Conservation (phyloP, 2,797 vertebrate genomes). For the Apogon talboti region DNA sequence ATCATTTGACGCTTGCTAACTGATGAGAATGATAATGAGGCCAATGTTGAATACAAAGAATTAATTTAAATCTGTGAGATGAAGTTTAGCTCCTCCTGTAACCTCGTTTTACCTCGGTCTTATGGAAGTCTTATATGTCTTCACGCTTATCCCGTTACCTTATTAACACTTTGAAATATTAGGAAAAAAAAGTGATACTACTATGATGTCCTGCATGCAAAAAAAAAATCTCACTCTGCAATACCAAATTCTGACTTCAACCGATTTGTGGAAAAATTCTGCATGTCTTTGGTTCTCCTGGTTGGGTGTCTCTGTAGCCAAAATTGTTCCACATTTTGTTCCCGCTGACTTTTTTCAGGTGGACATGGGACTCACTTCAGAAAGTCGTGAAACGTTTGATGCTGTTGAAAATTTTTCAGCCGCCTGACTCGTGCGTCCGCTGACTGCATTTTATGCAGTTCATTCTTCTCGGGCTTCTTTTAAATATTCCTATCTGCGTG, state of each 20-base stretch:
- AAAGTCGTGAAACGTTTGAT: slow-evolving; percentile 74
- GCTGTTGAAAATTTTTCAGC: slow-evolving; percentile 45
- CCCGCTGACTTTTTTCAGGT: slow-evolving; percentile 35
- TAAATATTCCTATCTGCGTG: slow-evolving; percentile 69
- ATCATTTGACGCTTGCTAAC: slow-evolving; percentile 62
- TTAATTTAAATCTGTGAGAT: slow-evolving; percentile 67
- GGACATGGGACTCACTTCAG: slow-evolving; percentile 57
- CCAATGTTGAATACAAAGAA: slow-evolving; percentile 56
- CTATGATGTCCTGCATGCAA: slow-evolving; percentile 9
- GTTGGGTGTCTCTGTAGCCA: slow-evolving; percentile 48
- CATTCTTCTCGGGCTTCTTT: slow-evolving; percentile 68
- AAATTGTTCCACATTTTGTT: slow-evolving; percentile 68
- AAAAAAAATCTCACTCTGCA: slow-evolving; percentile 28
- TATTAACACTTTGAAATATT: too few relatives aligned
- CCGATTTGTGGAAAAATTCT: slow-evolving; percentile 53
- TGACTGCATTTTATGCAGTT: slow-evolving; percentile 58
- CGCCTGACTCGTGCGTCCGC: slow-evolving; percentile 43
- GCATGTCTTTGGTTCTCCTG: slow-evolving; percentile 62
- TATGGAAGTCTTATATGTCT: not conserved
- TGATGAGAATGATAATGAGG: slow-evolving; percentile 63
- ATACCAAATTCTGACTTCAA: slow-evolving; percentile 36
- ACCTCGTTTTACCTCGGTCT: slow-evolving; percentile 29
- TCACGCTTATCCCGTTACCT: not conserved
- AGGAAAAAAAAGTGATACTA: not conserved
- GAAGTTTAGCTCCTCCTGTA: slow-evolving; percentile 52